Evolutionary conservation across 1,140 invertebrate species (phyloP).

Genomic region (Papilio xuthus): DNA sequence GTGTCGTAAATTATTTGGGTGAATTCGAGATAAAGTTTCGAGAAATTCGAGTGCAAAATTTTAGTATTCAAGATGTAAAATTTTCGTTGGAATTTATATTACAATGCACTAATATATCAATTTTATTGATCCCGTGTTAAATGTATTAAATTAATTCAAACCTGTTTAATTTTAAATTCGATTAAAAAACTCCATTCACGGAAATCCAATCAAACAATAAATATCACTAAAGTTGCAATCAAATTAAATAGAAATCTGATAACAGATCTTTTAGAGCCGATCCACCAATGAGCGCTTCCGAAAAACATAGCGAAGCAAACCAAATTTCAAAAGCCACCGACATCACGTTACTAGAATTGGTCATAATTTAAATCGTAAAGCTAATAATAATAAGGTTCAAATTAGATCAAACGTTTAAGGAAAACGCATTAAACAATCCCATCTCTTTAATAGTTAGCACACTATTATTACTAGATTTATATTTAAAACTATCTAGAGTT

Average conservation of each 20-base stretch:
- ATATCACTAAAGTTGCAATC: slow-evolving; percentile 44
- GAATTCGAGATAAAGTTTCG: too few species aligned
- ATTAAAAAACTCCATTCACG: slow-evolving; percentile 32
- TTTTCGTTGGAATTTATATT: neutral
- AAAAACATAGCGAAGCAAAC: slow-evolving; percentile 17
- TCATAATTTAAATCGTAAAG: neutral
- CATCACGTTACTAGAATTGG: slow-evolving; percentile 13
- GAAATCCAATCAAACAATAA: slow-evolving; percentile 40
- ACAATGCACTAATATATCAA: slow-evolving; percentile 15
- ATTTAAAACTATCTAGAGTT: slow-evolving; percentile 30
- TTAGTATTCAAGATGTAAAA: neutral
- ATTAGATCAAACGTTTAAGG: neutral
- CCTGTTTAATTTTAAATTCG: slow-evolving; percentile 22
- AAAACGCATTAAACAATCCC: slow-evolving; percentile 14
- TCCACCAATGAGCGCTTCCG: slow-evolving; percentile 45
- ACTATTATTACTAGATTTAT: slow-evolving; percentile 33
- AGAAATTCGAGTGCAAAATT: too few species aligned
- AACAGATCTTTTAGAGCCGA: slow-evolving; percentile 47
- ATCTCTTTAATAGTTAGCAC: slow-evolving; percentile 31
- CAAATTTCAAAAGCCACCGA: slow-evolving; percentile 29
- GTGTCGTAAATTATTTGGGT: too few species aligned
- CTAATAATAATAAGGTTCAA: neutral
- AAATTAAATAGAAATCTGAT: slow-evolving; percentile 47
- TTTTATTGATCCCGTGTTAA: neutral
- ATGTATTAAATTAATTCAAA: slow-evolving; percentile 6